Evolutionary conservation across 2,888 invertebrate genomes (phyloP).

Genomic region (Parochlus steinenii): DNA sequence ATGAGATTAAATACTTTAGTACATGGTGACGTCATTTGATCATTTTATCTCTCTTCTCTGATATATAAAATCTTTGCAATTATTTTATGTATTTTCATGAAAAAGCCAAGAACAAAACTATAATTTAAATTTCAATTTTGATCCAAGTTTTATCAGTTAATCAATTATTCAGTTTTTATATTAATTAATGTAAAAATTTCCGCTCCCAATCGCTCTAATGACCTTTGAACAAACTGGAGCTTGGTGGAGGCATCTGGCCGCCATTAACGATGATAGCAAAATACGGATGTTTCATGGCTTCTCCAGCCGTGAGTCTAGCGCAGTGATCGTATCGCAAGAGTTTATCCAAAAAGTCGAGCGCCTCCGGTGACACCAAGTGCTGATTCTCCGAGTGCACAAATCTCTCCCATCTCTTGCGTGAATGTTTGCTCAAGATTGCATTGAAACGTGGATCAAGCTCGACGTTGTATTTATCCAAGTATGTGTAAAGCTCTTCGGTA

Average conservation of each 20-base stretch:
- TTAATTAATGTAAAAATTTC: no score
- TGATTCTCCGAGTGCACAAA: conserved; percentile 99
- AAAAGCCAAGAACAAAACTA: no score
- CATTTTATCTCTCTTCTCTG: no score
- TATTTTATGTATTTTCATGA: no score
- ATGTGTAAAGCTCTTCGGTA: conserved; percentile 97
- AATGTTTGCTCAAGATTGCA: conserved; percentile 74
- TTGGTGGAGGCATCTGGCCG: conserved; percentile 28
- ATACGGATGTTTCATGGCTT: conserved; percentile 99
- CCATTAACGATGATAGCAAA: conserved; percentile 43
- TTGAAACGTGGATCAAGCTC: conserved; percentile 98
- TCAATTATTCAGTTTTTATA: no score
- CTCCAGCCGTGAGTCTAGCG: conserved; percentile 91
- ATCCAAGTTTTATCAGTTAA: no score
- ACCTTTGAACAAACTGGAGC: no score
- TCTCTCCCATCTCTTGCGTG: conserved; percentile 97
- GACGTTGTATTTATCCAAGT: conserved; percentile 99
- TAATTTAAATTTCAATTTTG: no score
- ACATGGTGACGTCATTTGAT: no score
- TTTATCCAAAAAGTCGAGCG: conserved; percentile 97
- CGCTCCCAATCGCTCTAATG: no score
- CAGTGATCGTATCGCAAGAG: conserved; percentile 97
- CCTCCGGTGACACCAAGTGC: conserved; percentile 95
- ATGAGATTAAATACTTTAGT: no score
- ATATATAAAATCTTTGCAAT: no score